Percentiles rank a stretch among this genome's conserved stretches.
Conservation (phyloP, 2,888 invertebrate genomes). For the Orchestes rusci region DNA sequence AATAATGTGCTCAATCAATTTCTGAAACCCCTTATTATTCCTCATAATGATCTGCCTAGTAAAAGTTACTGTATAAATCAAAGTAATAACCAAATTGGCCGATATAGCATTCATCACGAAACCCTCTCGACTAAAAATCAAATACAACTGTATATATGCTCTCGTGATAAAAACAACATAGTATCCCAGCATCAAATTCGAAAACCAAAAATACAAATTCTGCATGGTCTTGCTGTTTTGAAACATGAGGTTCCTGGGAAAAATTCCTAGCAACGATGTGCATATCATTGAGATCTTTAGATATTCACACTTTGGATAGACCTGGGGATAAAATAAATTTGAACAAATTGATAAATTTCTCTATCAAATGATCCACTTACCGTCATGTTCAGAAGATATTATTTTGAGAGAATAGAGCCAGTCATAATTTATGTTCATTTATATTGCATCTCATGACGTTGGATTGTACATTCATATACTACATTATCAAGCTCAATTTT, state of each 20-base stretch:
- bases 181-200: constrained; percentile 14
- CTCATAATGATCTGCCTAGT: constrained; percentile 25
- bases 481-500: too few species aligned
- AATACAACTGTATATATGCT: constrained; percentile 12
- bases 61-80: constrained; percentile 25
- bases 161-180: constrained; percentile 14
- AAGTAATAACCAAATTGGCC: constrained; percentile 25
- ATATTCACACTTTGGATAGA: constrained; percentile 22
- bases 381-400: too few species aligned
- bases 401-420: too few species aligned
- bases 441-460: too few species aligned
- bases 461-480: too few species aligned
- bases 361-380: too few species aligned
- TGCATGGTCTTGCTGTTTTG: constrained; percentile 12
- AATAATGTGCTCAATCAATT: constrained; percentile 25
- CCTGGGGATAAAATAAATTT: too few species aligned
- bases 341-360: too few species aligned
- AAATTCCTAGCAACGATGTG: constrained; percentile 20
- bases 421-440: too few species aligned
- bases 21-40: constrained; percentile 13
- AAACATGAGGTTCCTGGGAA: constrained; percentile 23
- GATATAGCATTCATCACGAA: constrained; percentile 21
- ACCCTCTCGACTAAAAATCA: constrained; percentile 6
- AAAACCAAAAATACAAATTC: constrained; percentile 16
- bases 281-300: constrained; percentile 22